Conservation (phyloP, 2,797 vertebrate species). For the Ispidina picta region DNA sequence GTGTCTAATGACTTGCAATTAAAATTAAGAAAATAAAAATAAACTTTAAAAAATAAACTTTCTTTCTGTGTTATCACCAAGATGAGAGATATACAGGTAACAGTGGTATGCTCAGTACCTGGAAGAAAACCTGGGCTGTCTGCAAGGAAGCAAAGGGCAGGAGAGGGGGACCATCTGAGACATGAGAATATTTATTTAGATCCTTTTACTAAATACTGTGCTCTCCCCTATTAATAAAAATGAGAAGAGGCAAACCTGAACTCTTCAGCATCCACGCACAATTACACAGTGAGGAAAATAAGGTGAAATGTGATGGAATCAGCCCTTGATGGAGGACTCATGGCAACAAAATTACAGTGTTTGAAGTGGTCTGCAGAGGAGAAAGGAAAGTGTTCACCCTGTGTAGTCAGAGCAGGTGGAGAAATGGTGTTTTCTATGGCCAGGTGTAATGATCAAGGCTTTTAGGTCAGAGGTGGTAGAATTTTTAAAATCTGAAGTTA, state of each 20-base stretch:
- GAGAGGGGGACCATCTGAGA: neutral
- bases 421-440: accelerated
- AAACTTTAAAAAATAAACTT: neutral
- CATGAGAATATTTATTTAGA: accelerated
- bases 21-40: neutral
- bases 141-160: neutral
- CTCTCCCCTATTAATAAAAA: neutral
- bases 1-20: neutral
- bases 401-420: accelerated
- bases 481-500: neutral
- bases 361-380: neutral
- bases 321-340: neutral
- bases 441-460: accelerated
- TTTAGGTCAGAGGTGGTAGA: neutral
- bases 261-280: neutral
- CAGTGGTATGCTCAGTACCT: neutral
- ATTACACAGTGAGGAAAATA: neutral
- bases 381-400: neutral
- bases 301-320: neutral
- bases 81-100: accelerated
- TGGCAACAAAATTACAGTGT: accelerated
- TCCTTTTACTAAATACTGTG: neutral
- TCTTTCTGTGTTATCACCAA: neutral
- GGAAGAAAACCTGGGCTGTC: neutral
- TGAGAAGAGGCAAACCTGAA: neutral